Percentiles rank a stretch among this genome's conserved stretches.
Evolutionary conservation across 1,140 invertebrate genomes (phyloP).

Genomic region (Sitobion miscanthi): DNA sequence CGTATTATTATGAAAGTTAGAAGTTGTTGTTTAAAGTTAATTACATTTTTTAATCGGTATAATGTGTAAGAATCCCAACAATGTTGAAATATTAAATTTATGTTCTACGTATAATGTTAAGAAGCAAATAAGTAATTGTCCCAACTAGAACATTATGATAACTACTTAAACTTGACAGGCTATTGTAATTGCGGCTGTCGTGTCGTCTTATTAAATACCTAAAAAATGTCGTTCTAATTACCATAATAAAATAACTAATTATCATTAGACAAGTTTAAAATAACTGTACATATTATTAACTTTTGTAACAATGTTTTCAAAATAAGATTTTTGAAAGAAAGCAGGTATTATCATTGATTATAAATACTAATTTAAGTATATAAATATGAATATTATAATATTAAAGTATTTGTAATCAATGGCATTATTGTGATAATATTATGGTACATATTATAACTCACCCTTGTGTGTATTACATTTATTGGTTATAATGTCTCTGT

Average conservation of each 20-base stretch:
- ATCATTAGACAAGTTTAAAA: neutral
- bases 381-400: too few relatives aligned
- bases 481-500: constrained; percentile 19
- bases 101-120: neutral
- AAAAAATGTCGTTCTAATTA: neutral
- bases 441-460: neutral
- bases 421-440: neutral
- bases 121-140: neutral
- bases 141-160: neutral
- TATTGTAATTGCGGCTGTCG: neutral
- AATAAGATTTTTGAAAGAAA: too few relatives aligned
- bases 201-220: neutral
- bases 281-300: neutral
- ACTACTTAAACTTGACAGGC: neutral
- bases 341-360: too few relatives aligned
- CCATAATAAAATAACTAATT: neutral
- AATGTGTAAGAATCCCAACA: neutral
- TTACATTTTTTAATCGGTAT: neutral
- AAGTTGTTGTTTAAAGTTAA: neutral
- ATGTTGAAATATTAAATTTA: neutral
- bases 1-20: neutral
- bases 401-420: too few relatives aligned
- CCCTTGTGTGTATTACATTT: constrained; percentile 59
- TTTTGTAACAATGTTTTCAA: neutral
- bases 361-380: too few relatives aligned